Evolutionary conservation across 2,797 vertebrate species (phyloP), one percentile per base, ranked within the genome.

Genomic region (Fistularia commersonii): DNA sequence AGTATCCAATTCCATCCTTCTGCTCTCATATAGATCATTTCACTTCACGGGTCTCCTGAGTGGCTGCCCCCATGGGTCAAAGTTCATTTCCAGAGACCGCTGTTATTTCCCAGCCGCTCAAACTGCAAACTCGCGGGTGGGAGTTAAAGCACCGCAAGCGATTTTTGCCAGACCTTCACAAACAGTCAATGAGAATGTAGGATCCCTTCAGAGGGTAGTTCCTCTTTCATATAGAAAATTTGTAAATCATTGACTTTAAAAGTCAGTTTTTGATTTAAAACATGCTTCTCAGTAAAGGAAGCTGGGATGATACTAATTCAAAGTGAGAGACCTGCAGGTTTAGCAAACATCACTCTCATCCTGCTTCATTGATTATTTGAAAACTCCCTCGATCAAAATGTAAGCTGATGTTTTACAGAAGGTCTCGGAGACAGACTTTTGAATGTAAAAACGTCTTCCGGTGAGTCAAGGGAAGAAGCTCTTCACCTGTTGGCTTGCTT

Each of bases 61-160:
- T 77, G 34, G 49, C 66, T 7, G 40, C 13, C 31, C 59, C 62
- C 72, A 78, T 65, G 67, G 67, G 69, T 75, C 74, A 76, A 57
- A 67, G 74, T 72, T 76, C 69, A 61, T 81, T 82, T 72, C 51
- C 45, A 49, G 57, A 51, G 58, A 54, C 65, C 57, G 65, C 69
- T 49, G 75, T 74, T 54, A 48, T 64, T 70, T 63, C 59, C 51
- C 60, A 44, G 39, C 39, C 11, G 8, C 8, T 11, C 6, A 41
- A 11, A 41, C 11, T 11, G 39, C 8, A 11, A 41, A 41, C 11
- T 41, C 9, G 39, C 11, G 39, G 1, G 11, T 1, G 6, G 39
- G 8, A 6, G 39, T 41, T 41, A 6, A 6, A 41, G 11, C 8
- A 12, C 39, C 1, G 8, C 11, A 6, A 23, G 23, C 23, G 23